Conservation (phyloP, 2,888 invertebrate genomes). For the Alloplasta piceator region DNA sequence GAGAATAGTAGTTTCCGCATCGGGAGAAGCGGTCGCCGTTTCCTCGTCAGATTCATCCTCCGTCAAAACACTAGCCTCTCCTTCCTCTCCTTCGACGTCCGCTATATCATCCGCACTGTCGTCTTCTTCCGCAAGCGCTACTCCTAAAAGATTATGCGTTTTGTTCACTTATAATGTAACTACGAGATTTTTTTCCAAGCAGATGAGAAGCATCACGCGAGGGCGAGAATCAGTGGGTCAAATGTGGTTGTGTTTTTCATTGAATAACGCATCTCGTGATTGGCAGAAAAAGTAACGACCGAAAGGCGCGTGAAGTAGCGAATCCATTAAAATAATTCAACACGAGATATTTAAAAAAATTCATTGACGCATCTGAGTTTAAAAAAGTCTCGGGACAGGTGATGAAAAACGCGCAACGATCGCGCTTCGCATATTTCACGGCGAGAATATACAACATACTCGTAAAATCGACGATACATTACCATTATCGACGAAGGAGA, state of each 20-base stretch:
- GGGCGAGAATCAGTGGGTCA: neutral
- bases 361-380: constrained; percentile 14
- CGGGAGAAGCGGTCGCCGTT: constrained; percentile 91
- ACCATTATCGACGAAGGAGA: constrained; percentile 90
- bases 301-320: neutral
- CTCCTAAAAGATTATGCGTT: constrained; percentile 77
- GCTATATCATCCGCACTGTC: constrained; percentile 84
- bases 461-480: constrained; percentile 79
- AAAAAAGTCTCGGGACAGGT: neutral
- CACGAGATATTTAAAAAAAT: constrained; percentile 1
- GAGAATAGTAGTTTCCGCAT: constrained; percentile 95
- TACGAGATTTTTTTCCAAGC: neutral
- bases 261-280: neutral
- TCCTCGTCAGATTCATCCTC: constrained; percentile 86
- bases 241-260: constrained; percentile 26
- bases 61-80: constrained; percentile 82
- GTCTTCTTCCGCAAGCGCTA: constrained; percentile 86
- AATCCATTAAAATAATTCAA: neutral
- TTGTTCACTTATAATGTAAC: neutral
- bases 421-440: constrained; percentile 28
- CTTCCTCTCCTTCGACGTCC: constrained; percentile 85
- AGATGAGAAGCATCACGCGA: neutral
- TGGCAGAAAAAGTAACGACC: neutral
- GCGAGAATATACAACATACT: constrained; percentile 37
- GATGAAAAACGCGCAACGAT: neutral